A percentile compares a stretch with the other conserved stretches of the same genome.
Evolutionary conservation across 2,888 invertebrate genomes (phyloP).

Genomic region (Volucella zonaria): DNA sequence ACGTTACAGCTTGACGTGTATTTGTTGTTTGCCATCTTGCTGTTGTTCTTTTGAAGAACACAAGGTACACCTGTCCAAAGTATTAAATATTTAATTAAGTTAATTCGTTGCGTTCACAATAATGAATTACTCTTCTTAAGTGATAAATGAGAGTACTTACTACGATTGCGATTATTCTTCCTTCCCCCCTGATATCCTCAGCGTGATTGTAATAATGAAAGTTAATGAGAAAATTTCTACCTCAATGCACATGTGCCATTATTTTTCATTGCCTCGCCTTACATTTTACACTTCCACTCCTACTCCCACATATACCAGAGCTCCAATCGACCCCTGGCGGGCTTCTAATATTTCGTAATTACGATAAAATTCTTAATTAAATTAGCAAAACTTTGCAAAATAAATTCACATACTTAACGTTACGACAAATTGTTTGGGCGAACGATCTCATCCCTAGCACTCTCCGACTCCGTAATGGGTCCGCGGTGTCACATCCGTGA

Average conservation of each 20-base stretch:
- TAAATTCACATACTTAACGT: conserved; percentile 64
- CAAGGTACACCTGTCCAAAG: too few relatives aligned
- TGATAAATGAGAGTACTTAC: too few relatives aligned
- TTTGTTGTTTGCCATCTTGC: too few relatives aligned
- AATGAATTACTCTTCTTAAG: too few relatives aligned
- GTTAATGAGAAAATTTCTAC: conserved; percentile 64
- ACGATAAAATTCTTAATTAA: conserved; percentile 61
- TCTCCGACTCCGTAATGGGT: conserved; percentile 1
- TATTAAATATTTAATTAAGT: too few relatives aligned
- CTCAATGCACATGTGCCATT: conserved; percentile 26
- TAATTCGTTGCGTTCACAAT: too few relatives aligned
- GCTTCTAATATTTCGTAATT: conserved; percentile 53
- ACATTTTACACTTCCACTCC: conserved; percentile 8
- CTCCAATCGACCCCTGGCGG: background rate
- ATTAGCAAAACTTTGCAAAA: conserved; percentile 64
- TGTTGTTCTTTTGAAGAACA: too few relatives aligned
- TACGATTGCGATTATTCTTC: too few relatives aligned
- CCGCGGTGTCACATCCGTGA: conserved; percentile 19
- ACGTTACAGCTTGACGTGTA: too few relatives aligned
- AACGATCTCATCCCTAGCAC: conserved; percentile 27
- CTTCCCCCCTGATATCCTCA: too few relatives aligned
- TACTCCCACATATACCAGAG: conserved; percentile 2
- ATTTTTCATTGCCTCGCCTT: background rate
- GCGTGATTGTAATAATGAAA: conserved; percentile 32
- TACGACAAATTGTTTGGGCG: conserved; percentile 20